Evolutionary conservation across 2,113 vertebrate species (phyloP), one percentile per base, ranked within the genome.

Genomic region (Protomyctophum bolini): DNA sequence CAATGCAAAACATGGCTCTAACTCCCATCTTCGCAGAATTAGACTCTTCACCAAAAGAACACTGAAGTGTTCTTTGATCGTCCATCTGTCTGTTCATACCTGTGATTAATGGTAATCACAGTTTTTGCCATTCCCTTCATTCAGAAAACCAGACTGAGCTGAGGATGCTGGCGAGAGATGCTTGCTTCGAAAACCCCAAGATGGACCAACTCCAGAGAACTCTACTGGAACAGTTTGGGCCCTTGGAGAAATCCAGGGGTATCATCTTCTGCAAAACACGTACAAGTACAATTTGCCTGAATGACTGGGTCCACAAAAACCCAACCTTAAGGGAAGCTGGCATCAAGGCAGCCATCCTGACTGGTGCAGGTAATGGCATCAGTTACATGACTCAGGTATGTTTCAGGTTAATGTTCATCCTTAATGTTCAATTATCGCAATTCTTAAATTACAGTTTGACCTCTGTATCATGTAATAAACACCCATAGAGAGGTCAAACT

Each of bases 191-290:
- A 66, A 99, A 99, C 84, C 97, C 96, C 0, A 96, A 93, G 73
- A 88, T 99, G 87, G 75, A 5, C 3, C 82, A 80, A 67, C 90
- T 99, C 62, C 87, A 97, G 82, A 29, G 48, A 33, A 93, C 94
- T 69, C 90, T 99, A 62, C 73, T 50, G 41, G 10, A 91, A 7
- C 93, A 95, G 52, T 97, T 98, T 57, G 10, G 64, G 55, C 55
- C 63, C 0, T 5, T 0, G 0, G 59, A 12, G 0, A 0, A 12
- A 0, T 94, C 94, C 1, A 93, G 85, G 0, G 97, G 86, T 21
- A 97, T 99, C 0, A 29, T 99, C 64, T 99, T 99, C 84, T 92
- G 91, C 55, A 92, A 81, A 68, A 99, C 96, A 0, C 94, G 97
- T 0, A 91, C 94, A 86, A 95, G 95, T 0, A 90, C 93, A 0